Base-by-base conservation (phyloP, 2,113 vertebrate genomes). In the Amia ocellicauda region DNA sequence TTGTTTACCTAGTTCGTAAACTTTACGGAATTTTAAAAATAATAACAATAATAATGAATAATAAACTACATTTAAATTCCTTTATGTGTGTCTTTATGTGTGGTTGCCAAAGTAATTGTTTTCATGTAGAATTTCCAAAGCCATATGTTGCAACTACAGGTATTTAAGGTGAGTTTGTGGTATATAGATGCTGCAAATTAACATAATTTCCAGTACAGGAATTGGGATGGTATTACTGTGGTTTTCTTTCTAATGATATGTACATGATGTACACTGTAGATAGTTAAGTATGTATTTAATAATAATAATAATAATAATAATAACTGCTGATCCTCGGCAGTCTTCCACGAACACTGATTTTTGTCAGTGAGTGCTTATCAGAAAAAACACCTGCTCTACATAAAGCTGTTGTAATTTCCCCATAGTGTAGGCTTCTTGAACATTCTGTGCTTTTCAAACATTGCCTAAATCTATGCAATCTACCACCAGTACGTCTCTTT, bases 391-490 rank as follows among this genome's bases (percentile, higher is more conserved):
- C n/a, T 28, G 41, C 52, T 31, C 31, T 63, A 40, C 17, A 63
- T 55, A 16, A 55, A 40, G 50, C 29, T 2, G 20, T 24, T 16
- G 23, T 63, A 63, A n/a, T 63, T 53, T 52, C n/a, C 23, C 8
- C 28, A n/a, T 28, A 43, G 47, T 11, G 50, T 24, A 40, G n/a
- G 61, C 36, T 58, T 62, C 42, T 20, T 17, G 24, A 22, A 43
- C 24, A 68, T 65, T 60, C 56, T 56, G 58, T 66, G 52, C 40
- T n/a, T 56, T 61, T 56, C 19, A 63, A 36, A 29, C 19, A 36
- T 50, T 49, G 51, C 24, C 66, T 22, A 40, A 69, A 70, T 75
- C 77, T 79, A 78, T 82, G 80, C 77, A 80, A 76, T 36, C 36
- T 41, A 65, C 67, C 17, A 66, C 27, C 29, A 58, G 20, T 26